Base-by-base conservation (phyloP, 64 coral and sea anemone species). In the Montipora cactus region DNA sequence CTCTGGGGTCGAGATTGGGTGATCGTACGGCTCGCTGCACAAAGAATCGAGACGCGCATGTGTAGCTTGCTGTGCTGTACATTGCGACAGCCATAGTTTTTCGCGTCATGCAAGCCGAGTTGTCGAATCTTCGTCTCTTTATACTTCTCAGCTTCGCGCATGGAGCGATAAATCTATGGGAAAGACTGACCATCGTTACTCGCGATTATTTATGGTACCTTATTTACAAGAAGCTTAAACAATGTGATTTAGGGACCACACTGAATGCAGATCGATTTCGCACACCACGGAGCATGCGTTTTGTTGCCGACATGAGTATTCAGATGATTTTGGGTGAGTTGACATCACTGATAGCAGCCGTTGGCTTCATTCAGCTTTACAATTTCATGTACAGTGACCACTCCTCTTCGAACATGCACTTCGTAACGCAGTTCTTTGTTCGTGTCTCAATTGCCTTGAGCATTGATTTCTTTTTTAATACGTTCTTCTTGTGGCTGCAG, bases 291-390 rank as follows among this genome's bases (percentile, higher is more conserved):
- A 96, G 91, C 87, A 93, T 87, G 52, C 75, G 95, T 67, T 90
- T 96, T 18, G 78, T 96, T 2, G 95, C 95, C 16, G 95, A 94
- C 71, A 69, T 96, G 15, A 91, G 95, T 74, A 87, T 94, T 67
- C 91, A 94, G 68, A 94, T 97, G 47, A 87, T 91, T 55, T 75
- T 97, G 44, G 76, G 87, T 37, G 95, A 97, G 37, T 90, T 77
- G 37, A 97, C 95, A 23, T 81, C 75, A 13, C n/a, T 97, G 62
- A 82, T 97, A n/a, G 87, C 81, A 18, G 95, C 92, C 23, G 79
- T 97, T 11, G 95, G 95, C 1, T 97, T 81, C 47, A 87, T 91
- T 44, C 87, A 91, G 22, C 59, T 97, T 28, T 28, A 81, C 19
- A 88, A 62, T 5, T 80, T 96, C 44, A 91, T 94, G 92, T 94